Conservation (phyloP, 2,797 vertebrate species). For the Alfaro cultratus region DNA sequence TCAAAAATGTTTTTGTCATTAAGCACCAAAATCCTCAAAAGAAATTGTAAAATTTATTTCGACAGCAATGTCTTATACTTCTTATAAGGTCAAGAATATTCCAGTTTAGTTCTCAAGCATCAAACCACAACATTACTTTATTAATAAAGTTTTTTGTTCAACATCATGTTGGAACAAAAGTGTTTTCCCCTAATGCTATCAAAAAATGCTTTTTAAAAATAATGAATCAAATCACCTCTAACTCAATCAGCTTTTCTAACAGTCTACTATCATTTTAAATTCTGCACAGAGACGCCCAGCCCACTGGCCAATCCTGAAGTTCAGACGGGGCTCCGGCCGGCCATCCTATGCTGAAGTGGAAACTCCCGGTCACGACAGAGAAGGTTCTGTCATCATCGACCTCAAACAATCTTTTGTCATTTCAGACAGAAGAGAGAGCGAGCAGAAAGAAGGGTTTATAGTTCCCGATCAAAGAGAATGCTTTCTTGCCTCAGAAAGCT, state of each 20-base stretch:
- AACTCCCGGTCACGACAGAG: conserved; percentile 86
- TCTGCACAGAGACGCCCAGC: conserved; percentile 88
- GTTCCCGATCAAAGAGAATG: conserved; percentile 80
- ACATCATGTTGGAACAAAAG: not conserved
- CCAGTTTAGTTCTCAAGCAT: not conserved
- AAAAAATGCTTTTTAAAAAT: not conserved
- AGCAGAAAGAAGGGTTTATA: conserved; percentile 79
- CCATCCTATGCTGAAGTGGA: conserved; percentile 95
- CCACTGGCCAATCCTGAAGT: conserved; percentile 94
- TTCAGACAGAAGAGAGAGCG: conserved; percentile 75
- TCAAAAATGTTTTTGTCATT: not conserved
- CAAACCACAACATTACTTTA: not conserved
- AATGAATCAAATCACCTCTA: not conserved
- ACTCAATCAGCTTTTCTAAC: not conserved
- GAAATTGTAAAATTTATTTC: not conserved
- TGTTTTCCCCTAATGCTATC: not conserved
- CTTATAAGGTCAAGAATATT: not conserved
- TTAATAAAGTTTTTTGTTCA: not conserved
- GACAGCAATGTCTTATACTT: not conserved
- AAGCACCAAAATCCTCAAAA: not conserved
- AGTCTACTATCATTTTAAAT: not conserved
- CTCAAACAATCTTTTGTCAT: conserved; percentile 75
- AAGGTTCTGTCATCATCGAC: conserved; percentile 87
- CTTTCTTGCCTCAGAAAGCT: conserved; percentile 72
- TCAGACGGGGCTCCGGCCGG: conserved; percentile 90